A percentile compares a stretch with the other conserved stretches of the same genome.
Conservation (phyloP, 1,140 invertebrate species). For the Kradibia gibbosae region DNA sequence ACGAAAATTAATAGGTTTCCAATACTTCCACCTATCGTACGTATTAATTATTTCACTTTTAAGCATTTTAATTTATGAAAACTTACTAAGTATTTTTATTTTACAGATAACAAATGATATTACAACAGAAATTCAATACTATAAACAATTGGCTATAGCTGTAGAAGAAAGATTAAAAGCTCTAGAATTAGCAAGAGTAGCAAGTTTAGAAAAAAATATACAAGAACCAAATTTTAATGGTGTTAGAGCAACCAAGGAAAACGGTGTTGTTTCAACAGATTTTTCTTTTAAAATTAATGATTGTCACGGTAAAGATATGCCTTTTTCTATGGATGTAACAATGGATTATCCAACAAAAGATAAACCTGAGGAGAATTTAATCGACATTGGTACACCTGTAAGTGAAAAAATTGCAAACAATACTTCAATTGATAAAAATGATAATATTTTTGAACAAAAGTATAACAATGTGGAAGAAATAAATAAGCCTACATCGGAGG, state of each 20-base stretch:
- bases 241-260: not conserved
- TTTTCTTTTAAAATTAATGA: not conserved
- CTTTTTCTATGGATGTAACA: not conserved
- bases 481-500: conserved; percentile 52
- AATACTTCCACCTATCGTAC: conserved; percentile 78
- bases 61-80: conserved; percentile 15
- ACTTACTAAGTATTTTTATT: conserved; percentile 22
- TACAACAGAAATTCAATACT: conserved; percentile 77
- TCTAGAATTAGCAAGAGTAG: conserved; percentile 45
- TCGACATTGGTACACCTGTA: conserved; percentile 20
- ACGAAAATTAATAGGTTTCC: conserved; percentile 75
- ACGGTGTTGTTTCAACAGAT: not conserved
- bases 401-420: conserved; percentile 1
- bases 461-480: conserved; percentile 29
- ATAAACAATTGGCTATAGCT: conserved; percentile 76
- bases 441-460: conserved; percentile 17
- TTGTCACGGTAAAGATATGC: conserved; percentile 3
- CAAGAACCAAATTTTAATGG: conserved; percentile 13
- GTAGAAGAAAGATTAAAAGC: conserved; percentile 71
- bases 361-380: conserved; percentile 18
- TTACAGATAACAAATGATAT: conserved; percentile 75
- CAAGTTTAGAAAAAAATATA: not conserved
- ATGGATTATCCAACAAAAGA: conserved; percentile 33
- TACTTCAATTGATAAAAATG: conserved; percentile 18
- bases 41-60: conserved; percentile 54